phyloP scores from a whole-genome alignment of 1,140 invertebrate species.

The Pseudomyrmex sp. region DNA sequence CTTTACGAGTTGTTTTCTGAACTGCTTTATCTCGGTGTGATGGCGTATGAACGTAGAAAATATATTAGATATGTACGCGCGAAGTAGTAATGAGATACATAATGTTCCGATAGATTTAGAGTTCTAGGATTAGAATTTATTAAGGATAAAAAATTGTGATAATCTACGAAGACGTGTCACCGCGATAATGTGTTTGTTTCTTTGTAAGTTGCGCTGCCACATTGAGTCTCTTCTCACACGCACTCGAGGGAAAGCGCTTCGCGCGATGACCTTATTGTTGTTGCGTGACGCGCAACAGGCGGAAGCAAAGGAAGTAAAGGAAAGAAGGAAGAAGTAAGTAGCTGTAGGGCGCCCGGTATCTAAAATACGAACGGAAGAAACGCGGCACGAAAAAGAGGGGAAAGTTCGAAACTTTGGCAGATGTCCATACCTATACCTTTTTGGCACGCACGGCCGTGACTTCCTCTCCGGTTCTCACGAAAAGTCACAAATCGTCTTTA shows the following conservation, averaged over 20 bases:
- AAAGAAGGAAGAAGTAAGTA: slow-evolving; percentile 57
- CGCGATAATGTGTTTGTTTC: slow-evolving; percentile 6
- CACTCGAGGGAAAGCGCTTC: slow-evolving; percentile 44
- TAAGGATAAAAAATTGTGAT: not conserved
- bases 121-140: no score
- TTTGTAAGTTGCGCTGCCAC: not conserved
- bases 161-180: not conserved
- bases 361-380: slow-evolving; percentile 57
- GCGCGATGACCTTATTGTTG: slow-evolving; percentile 75
- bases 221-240: not conserved
- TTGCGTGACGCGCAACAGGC: slow-evolving; percentile 73
- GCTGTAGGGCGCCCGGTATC: slow-evolving; percentile 46
- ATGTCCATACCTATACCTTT: slow-evolving; percentile 54
- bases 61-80: not conserved
- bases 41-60: not conserved
- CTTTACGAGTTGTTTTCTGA: no score
- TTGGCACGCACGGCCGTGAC: slow-evolving; percentile 26
- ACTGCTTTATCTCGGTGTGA: no score
- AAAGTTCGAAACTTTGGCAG: slow-evolving; percentile 72
- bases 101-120: no score
- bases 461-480: slow-evolving; percentile 70
- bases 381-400: slow-evolving; percentile 64
- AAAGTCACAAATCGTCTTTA: slow-evolving; percentile 48
- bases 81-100: no score
- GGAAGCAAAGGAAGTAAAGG: slow-evolving; percentile 74